phyloP scores from a whole-genome alignment of 2,113 vertebrate species.

The Paramisgurnus dabryanus region DNA sequence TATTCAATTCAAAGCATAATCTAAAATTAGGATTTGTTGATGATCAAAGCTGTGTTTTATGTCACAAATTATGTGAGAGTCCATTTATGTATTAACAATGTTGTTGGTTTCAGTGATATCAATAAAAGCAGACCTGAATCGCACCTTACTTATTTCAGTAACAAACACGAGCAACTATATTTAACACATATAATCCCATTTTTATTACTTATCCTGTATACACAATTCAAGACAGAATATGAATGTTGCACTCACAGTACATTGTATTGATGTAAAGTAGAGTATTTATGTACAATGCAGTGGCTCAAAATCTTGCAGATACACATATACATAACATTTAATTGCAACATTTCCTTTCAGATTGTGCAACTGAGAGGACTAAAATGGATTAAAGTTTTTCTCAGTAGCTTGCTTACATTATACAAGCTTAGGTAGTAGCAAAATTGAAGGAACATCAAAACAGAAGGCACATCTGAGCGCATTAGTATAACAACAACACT shows the following conservation, averaged over 20 bases:
- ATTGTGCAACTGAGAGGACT: background rate
- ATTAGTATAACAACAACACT: constrained; percentile 9
- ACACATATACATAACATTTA: background rate
- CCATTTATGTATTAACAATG: constrained; percentile 75
- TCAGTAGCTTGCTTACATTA: constrained; percentile 17
- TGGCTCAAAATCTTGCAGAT: background rate
- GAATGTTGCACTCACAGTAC: background rate
- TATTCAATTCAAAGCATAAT: constrained; percentile 21
- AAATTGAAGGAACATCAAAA: background rate
- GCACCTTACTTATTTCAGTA: background rate
- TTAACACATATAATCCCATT: background rate
- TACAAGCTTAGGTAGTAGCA: constrained; percentile 5
- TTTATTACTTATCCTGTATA: background rate
- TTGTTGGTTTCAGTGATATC: constrained; percentile 69
- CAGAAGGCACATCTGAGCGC: constrained; percentile 16
- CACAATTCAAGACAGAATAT: background rate
- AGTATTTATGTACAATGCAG: constrained; percentile 18
- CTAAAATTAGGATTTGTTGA: constrained; percentile 38
- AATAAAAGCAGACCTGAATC: constrained; percentile 67
- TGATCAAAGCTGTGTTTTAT: constrained; percentile 40
- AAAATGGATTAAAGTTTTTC: background rate
- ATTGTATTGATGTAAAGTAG: constrained; percentile 3
- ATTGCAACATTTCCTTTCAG: background rate
- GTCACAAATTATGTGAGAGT: constrained; percentile 61
- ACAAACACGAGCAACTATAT: background rate